Evolutionary conservation across 2,888 invertebrate species (phyloP), one percentile per base, ranked within the genome.

Genomic region (Zygothrica quintamaculata): DNA sequence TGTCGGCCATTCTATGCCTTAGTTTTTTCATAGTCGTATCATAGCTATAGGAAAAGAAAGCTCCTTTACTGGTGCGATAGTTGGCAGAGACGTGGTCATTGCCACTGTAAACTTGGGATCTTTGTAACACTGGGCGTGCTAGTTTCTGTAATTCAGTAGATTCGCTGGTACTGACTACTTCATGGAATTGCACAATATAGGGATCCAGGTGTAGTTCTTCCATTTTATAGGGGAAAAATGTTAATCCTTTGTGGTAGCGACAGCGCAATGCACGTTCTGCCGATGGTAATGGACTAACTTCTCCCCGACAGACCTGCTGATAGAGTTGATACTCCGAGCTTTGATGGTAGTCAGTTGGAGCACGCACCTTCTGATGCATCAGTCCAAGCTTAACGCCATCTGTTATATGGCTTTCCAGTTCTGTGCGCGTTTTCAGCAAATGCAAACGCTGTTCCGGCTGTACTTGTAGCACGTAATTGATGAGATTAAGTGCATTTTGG

Each of bases 371-470:
- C 47, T 85, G 65, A 31, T 88, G 80, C 43, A 89, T 65, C 2
- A 88, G 44, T 0, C 88, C 88, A 3, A 52, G 70, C 29, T 80
- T 77, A n/a, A 77, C 65, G 0, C 88, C 88, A 15, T 79, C 92
- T 11, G 93, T 92, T 13, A 98, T 93, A 62, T 94, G 94, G 74
- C 95, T 95, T 89, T 96, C 95, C 88, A 98, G 98, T 90, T 97
- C 97, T 0, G 94, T 93, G 68, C 96, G 94, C 90, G 98, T 98
- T 55, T 97, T 97, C 11, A 93, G 90, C 0, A 98, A 97, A 44
- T 98, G 93, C 12, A 93, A 92, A 89, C 99, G 98, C 3, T 93
- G 92, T 1, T 93, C 92, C 0, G 96, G 96, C 29, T 95, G 93
- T 15, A 97, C 79, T 53, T 93, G 93, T 40, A 98, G 91, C 36